These are phyloP conservation scores for Pollimyrus isidori DNA, from an alignment of 2,113 vertebrate genomes.

Conservation along the genomic window DNA sequence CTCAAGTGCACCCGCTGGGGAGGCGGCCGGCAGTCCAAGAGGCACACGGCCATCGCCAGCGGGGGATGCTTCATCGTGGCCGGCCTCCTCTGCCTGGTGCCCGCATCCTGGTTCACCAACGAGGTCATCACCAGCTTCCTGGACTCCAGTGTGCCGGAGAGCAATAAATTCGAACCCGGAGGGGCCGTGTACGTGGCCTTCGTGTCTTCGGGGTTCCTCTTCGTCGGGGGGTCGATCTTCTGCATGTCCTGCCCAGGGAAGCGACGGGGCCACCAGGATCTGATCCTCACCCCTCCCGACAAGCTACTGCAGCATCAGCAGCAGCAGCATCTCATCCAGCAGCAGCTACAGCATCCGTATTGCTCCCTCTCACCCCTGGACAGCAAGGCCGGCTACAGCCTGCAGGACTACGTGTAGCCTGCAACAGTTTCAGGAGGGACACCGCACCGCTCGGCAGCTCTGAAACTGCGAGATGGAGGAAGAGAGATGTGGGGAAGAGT, in stretches of 20 bases:
- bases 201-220: conserved; percentile 75
- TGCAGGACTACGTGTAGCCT: conserved; percentile 85
- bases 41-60: conserved; percentile 70
- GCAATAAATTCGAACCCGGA: conserved; percentile 85
- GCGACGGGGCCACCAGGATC: conserved; percentile 60
- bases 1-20: conserved; percentile 87
- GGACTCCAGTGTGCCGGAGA: conserved; percentile 76
- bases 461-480: conserved; percentile 2
- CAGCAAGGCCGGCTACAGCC: conserved; percentile 69
- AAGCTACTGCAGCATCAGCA: conserved; percentile 59
- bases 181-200: conserved; percentile 85
- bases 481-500: background rate
- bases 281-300: conserved; percentile 62
- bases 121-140: conserved; percentile 83
- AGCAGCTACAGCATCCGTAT: conserved; percentile 63
- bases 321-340: conserved; percentile 57
- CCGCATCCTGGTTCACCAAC: conserved; percentile 86
- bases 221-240: conserved; percentile 80
- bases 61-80: conserved; percentile 76
- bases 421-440: background rate
- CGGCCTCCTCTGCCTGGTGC: conserved; percentile 74
- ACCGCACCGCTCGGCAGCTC: background rate
- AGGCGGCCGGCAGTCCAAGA: conserved; percentile 71
- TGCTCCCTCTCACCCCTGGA: conserved; percentile 64
- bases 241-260: conserved; percentile 75